Evolutionary conservation across 2,113 vertebrate genomes (phyloP), one percentile per base, ranked within the genome.

Genomic region (Rhombomys opimus): DNA sequence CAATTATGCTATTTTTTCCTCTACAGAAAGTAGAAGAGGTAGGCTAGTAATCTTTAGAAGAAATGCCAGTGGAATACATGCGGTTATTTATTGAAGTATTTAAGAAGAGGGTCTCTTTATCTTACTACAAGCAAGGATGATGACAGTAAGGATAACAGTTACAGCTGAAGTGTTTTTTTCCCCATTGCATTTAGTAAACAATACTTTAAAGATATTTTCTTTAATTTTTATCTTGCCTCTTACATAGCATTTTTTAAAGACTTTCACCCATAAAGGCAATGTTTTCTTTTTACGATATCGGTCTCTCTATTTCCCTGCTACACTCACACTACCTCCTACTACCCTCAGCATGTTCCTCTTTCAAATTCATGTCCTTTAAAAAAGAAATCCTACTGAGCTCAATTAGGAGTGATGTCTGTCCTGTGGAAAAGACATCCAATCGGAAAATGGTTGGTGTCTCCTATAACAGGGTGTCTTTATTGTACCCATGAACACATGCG

Each of bases 121-220:
- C 91, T 89, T 61, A 73, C 59, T 70, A 68, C 2, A 86, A 88
- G 41, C 20, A 92, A 84, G 15, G 52, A 81, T 92, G 82, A 38
- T 76, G 52, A 67, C 65, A 92, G 3, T 63, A 65, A 27, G 7
- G 17, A 41, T 95, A 38, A 17, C 50, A 15, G 25, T 61, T 87
- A 59, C 27, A 93, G 68, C 1, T 46, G 78, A 95, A 89, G 77
- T 93, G 14, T n/a, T 68, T 84, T 94, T 63, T 46, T 46, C 5
- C 46, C 46, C 72, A 63, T 92, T 46, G 54, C 78, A 89, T 54
- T 95, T 90, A 92, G 14, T 70, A 95, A 90, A 75, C 25, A 87
- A 54, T 84, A 97, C 80, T 84, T 94, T 77, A 92, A 85, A 89
- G 54, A 41, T 46, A 54, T 91, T 96, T 95, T 81, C 81, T 88